phyloP scores from a whole-genome alignment of 2,888 invertebrate species.

The Nemotelus pantherinus region DNA sequence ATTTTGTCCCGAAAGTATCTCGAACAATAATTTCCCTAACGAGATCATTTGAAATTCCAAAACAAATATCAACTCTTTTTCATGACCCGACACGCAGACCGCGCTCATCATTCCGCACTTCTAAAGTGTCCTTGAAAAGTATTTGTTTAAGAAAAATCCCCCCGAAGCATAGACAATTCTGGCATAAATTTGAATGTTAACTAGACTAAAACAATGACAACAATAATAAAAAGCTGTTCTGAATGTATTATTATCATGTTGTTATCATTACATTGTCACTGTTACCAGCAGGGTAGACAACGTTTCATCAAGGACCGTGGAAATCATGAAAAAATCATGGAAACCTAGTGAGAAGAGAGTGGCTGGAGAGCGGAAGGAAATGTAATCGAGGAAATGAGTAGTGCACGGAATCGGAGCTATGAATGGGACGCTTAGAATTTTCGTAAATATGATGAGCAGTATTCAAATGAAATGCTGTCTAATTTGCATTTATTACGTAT shows the following conservation, averaged over 20 bases:
- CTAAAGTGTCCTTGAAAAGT: no score
- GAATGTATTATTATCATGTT: constrained; percentile 44
- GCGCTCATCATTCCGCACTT: no score
- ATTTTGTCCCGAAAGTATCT: no score
- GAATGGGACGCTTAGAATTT: constrained; percentile 15
- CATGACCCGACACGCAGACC: no score
- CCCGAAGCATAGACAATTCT: constrained; percentile 11
- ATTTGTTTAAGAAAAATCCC: no score
- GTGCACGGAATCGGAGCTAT: not conserved
- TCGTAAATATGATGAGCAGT: constrained; percentile 24
- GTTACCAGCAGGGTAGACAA: constrained; percentile 10
- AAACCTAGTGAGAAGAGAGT: constrained; percentile 6
- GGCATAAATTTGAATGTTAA: constrained; percentile 48
- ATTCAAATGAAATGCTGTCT: constrained; percentile 34
- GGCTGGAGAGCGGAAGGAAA: not conserved
- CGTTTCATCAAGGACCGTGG: constrained; percentile 26
- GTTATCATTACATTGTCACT: not conserved
- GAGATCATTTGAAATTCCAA: no score
- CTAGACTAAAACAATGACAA: constrained; percentile 46
- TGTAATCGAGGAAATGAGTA: not conserved
- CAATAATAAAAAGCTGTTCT: constrained; percentile 49
- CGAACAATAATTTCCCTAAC: no score
- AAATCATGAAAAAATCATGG: constrained; percentile 33
- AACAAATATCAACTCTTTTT: no score
- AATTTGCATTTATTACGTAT: constrained; percentile 28